Conservation (phyloP, 1,140 invertebrate species). For the Eurosta solidaginis region DNA sequence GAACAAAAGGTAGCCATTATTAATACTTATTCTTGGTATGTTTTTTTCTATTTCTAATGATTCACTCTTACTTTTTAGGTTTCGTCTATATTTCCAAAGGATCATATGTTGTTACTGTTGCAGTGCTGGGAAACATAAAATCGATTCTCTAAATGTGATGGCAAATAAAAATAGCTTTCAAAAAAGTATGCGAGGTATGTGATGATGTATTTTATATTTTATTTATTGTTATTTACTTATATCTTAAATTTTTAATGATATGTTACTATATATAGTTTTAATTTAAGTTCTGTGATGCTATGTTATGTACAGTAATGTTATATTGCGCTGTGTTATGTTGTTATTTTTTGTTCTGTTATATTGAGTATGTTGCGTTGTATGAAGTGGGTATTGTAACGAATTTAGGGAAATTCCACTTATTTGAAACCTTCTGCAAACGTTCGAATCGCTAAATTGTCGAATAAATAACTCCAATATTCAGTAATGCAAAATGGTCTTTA, state of each 20-base stretch:
- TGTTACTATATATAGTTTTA: too few relatives aligned
- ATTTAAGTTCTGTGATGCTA: too few relatives aligned
- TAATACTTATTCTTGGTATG: background rate
- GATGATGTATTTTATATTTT: background rate
- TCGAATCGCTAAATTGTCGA: too few relatives aligned
- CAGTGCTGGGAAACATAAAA: constrained; percentile 39
- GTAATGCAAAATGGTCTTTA: too few relatives aligned
- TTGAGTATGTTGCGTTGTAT: too few relatives aligned
- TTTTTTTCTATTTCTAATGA: background rate
- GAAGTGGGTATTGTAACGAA: too few relatives aligned
- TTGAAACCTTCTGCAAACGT: too few relatives aligned
- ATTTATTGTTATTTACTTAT: background rate
- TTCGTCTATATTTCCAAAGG: constrained; percentile 64
- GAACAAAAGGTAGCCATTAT: constrained; percentile 71
- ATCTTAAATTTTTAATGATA: background rate
- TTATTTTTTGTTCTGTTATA: too few relatives aligned
- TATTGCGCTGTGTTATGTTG: too few relatives aligned
- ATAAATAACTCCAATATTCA: too few relatives aligned
- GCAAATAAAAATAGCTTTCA: constrained; percentile 52
- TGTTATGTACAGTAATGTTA: too few relatives aligned
- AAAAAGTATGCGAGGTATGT: constrained; percentile 44
- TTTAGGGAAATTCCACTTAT: too few relatives aligned
- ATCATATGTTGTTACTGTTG: constrained; percentile 62
- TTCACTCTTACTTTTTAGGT: constrained; percentile 50
- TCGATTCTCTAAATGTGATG: constrained; percentile 44